phyloP scores from a whole-genome alignment of 2,113 vertebrate species.

The Laticauda laticaudata region DNA sequence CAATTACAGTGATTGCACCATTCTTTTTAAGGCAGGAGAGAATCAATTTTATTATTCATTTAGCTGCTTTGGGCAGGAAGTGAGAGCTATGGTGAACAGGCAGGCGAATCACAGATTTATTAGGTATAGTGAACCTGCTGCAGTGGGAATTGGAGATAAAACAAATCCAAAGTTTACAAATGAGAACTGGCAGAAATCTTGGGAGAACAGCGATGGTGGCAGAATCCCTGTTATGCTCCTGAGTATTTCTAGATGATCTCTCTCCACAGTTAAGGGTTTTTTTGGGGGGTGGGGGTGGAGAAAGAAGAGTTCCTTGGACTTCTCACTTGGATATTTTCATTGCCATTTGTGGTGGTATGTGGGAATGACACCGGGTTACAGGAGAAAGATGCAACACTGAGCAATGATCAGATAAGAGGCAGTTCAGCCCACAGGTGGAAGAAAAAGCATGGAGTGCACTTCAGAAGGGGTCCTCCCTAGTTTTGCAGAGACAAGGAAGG shows the following conservation, averaged over 20 bases:
- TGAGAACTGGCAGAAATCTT: not conserved
- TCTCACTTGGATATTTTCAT: not conserved
- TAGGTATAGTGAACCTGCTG: not conserved
- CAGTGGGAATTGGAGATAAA: not conserved
- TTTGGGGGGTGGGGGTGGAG: fast-evolving
- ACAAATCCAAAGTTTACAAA: not conserved
- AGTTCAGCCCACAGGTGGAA: not conserved
- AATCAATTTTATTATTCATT: not conserved
- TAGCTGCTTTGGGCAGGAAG: not conserved
- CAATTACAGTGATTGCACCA: not conserved
- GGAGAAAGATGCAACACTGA: not conserved
- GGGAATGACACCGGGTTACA: not conserved
- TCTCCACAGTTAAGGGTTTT: not conserved
- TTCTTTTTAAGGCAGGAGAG: not conserved
- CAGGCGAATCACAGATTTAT: not conserved
- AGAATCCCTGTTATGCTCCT: not conserved
- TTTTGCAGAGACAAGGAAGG: not conserved
- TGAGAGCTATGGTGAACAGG: not conserved
- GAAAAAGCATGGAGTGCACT: not conserved
- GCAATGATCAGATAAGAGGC: not conserved
- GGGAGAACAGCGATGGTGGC: not conserved
- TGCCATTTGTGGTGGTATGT: not conserved
- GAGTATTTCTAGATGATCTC: not conserved
- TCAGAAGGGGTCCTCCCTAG: not conserved
- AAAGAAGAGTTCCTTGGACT: not conserved